These are phyloP conservation scores for Bursaphelenchus mucronatus DNA, from an alignment of 1,140 invertebrate species.

Conservation along the genomic window DNA sequence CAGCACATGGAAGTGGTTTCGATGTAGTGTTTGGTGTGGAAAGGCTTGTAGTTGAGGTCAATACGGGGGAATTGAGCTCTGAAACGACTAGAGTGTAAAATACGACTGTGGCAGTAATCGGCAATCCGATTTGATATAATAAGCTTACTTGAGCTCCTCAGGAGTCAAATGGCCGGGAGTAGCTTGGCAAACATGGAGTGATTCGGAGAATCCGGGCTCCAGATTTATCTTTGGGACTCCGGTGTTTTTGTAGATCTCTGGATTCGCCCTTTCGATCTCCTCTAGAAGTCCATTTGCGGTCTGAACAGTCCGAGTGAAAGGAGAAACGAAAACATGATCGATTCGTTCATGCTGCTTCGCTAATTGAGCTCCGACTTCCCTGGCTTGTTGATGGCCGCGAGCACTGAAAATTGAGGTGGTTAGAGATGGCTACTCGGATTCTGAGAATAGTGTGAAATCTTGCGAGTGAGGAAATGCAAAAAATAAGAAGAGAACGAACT, in stretches of 20 bases:
- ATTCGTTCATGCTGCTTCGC: conserved; percentile 26
- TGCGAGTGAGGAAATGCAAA: conserved; percentile 16
- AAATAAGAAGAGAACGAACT: no score
- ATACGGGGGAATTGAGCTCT: conserved; percentile 20
- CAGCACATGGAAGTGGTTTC: conserved; percentile 41
- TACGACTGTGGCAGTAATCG: conserved; percentile 19
- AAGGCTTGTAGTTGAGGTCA: conserved; percentile 35
- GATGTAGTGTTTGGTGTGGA: conserved; percentile 31
- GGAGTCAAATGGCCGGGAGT: conserved; percentile 47
- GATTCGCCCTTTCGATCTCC: conserved; percentile 20
- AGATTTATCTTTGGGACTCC: conserved; percentile 30
- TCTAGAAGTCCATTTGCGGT: conserved; percentile 42
- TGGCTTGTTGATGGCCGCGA: conserved; percentile 45
- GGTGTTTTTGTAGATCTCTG: background rate
- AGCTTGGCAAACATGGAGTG: conserved; percentile 51
- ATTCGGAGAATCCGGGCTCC: conserved; percentile 52
- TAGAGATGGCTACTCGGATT: background rate
- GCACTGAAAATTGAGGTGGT: conserved; percentile 33
- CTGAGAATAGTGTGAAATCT: background rate
- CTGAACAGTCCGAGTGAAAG: conserved; percentile 56
- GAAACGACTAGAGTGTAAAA: conserved; percentile 21
- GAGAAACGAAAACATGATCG: conserved; percentile 52
- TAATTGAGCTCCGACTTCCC: conserved; percentile 42
- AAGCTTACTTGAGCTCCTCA: conserved; percentile 44
- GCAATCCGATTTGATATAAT: conserved; percentile 28